Conservation (phyloP, 2,113 vertebrate species). For the Abramis brama region DNA sequence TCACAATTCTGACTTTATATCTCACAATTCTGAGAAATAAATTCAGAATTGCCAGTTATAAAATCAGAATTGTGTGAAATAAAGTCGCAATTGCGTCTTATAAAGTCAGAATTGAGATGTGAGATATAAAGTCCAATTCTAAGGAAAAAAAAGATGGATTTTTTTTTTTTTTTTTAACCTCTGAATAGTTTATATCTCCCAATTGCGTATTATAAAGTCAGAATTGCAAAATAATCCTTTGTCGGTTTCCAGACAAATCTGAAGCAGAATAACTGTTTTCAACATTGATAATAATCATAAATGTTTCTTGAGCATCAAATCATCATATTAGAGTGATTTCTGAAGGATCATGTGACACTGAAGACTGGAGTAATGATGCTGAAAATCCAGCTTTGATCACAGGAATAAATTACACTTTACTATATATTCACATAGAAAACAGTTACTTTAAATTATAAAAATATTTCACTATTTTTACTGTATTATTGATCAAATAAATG, state of each 20-base stretch:
- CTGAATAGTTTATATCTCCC: too few species aligned
- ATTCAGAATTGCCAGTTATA: too few species aligned
- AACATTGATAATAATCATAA: not conserved
- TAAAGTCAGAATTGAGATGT: too few species aligned
- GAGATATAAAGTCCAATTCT: too few species aligned
- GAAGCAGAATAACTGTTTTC: not conserved
- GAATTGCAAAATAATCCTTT: not conserved
- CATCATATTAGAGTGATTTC: not conserved
- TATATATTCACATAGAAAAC: not conserved
- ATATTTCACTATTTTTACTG: not conserved
- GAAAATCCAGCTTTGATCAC: not conserved
- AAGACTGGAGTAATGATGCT: not conserved
- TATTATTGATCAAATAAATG: not conserved
- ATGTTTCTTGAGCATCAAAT: not conserved
- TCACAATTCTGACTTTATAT: too few species aligned
- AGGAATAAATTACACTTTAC: not conserved
- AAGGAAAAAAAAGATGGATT: too few species aligned
- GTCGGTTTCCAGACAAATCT: not conserved
- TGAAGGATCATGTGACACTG: constrained; percentile 3
- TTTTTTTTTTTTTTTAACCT: too few species aligned
- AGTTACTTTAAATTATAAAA: not conserved
- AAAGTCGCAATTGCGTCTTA: too few species aligned
- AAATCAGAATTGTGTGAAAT: too few species aligned
- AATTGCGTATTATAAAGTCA: too few species aligned
- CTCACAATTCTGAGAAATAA: too few species aligned